A percentile compares a stretch with the other conserved stretches of the same genome.
These are phyloP conservation scores for Tragopan temminckii DNA, from an alignment of 2,797 vertebrate genomes.

Conservation along the genomic window DNA sequence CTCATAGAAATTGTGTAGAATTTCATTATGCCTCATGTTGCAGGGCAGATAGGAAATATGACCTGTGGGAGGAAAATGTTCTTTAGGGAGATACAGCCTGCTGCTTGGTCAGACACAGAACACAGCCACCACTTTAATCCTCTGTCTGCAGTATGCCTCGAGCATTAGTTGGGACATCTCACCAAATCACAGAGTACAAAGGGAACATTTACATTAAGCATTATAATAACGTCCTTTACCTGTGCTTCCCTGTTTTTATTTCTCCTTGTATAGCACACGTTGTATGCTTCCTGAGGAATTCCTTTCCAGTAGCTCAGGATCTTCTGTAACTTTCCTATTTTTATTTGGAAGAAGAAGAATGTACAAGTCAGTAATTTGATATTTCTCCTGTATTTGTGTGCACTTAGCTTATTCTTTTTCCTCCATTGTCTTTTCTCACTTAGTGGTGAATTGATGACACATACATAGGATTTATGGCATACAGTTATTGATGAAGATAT, in stretches of 20 bases:
- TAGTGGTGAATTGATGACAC: neutral
- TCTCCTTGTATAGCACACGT: neutral
- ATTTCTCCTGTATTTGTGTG: neutral
- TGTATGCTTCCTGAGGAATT: neutral
- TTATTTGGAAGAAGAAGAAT: rapidly evolving
- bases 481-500: neutral
- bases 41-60: rapidly evolving
- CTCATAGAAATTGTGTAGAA: neutral
- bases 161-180: neutral
- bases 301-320: neutral
- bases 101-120: neutral
- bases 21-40: neutral
- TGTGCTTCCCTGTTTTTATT: neutral
- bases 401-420: neutral
- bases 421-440: neutral
- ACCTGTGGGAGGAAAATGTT: neutral
- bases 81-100: neutral
- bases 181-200: neutral
- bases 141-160: neutral
- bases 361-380: neutral
- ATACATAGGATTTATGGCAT: neutral
- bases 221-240: rapidly evolving
- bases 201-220: rapidly evolving
- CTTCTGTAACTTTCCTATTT: neutral
- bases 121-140: neutral